Evolutionary conservation across 1,140 invertebrate species (phyloP).

Genomic region (Augochlora pura): DNA sequence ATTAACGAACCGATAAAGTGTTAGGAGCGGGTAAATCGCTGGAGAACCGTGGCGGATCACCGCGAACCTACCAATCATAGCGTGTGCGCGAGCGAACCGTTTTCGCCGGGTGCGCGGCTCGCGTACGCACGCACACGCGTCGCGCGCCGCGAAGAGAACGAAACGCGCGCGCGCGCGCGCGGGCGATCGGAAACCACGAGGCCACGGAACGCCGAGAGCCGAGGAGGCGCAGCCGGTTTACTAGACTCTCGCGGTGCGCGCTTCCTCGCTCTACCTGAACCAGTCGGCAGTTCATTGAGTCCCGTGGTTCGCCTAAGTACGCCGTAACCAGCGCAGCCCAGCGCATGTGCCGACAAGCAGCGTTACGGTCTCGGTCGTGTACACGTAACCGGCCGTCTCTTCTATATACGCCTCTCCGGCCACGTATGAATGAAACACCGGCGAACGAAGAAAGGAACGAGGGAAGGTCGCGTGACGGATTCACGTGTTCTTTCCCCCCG

Average conservation of each 20-base stretch:
- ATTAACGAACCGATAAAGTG: slow-evolving; percentile 40
- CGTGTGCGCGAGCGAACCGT: slow-evolving; percentile 2
- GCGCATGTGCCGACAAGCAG: slow-evolving; percentile 58
- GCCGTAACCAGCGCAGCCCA: slow-evolving; percentile 61
- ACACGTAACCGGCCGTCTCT: slow-evolving; percentile 33
- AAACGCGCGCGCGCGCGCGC: too few species aligned
- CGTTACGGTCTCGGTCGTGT: slow-evolving; percentile 42
- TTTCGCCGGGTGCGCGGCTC: too few species aligned
- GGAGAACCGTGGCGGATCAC: slow-evolving; percentile 31
- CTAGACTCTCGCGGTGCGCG: slow-evolving; percentile 5
- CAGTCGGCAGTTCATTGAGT: slow-evolving; percentile 54
- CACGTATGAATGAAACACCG: slow-evolving; percentile 62
- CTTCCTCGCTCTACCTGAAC: neutral
- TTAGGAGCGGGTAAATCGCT: slow-evolving; percentile 21
- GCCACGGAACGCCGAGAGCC: too few species aligned
- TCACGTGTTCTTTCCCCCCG: slow-evolving; percentile 40
- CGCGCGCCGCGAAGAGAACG: too few species aligned
- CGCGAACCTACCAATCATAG: slow-evolving; percentile 42
- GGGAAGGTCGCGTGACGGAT: slow-evolving; percentile 65
- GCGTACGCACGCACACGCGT: neutral
- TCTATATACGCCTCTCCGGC: slow-evolving; percentile 21
- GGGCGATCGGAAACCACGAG: too few species aligned
- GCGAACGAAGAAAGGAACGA: slow-evolving; percentile 53
- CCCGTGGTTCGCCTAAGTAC: slow-evolving; percentile 44
- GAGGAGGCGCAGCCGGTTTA: neutral